Evolutionary conservation across 2,888 invertebrate genomes (phyloP).

Genomic region (Papilio demoleus): DNA sequence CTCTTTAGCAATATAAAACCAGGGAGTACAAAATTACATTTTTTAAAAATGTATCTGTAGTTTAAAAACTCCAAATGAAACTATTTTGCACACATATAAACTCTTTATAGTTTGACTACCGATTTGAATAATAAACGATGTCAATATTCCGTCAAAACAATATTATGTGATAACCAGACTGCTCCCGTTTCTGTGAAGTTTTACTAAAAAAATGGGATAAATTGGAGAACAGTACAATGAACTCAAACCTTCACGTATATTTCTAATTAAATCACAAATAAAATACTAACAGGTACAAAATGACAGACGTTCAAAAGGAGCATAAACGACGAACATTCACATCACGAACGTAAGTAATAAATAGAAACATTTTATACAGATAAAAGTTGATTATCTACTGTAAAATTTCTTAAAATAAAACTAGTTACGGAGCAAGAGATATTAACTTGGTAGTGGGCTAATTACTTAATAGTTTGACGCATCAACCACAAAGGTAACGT

Average conservation of each 20-base stretch:
- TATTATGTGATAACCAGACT: slow-evolving; percentile 11
- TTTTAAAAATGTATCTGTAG: no score
- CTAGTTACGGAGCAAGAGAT: no score
- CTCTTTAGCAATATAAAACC: no score
- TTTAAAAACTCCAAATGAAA: no score
- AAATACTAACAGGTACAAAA: background rate
- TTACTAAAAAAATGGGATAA: slow-evolving; percentile 2
- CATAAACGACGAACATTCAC: background rate
- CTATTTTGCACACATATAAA: background rate
- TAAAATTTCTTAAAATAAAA: no score
- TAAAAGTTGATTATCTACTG: no score
- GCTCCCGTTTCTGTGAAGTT: background rate
- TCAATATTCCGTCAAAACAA: slow-evolving; percentile 4
- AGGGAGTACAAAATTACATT: no score
- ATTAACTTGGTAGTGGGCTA: no score
- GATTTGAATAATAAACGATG: background rate
- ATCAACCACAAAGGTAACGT: no score
- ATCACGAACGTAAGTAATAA: background rate
- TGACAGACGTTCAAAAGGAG: background rate
- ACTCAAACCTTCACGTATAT: background rate
- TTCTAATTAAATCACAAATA: background rate
- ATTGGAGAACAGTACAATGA: background rate
- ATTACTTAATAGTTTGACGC: no score
- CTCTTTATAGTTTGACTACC: background rate
- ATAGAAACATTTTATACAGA: background rate